Percentiles rank a stretch among this genome's conserved stretches.
phyloP scores from a whole-genome alignment of 2,888 invertebrate species.

The Amphipoea oculea region DNA sequence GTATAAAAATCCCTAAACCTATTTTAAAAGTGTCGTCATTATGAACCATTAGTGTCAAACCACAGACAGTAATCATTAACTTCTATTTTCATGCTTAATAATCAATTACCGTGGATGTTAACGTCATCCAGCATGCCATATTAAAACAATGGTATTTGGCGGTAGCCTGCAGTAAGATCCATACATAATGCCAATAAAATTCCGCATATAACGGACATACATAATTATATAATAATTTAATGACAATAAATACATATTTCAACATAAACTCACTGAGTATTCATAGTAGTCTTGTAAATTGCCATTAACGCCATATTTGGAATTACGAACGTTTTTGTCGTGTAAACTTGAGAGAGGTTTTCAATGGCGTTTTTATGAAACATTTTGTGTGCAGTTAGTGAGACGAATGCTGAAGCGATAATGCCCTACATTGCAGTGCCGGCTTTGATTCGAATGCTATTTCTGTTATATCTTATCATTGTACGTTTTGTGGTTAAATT shows the following conservation, averaged over 20 bases:
- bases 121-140: background rate
- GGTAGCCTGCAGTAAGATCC: background rate
- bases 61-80: slow-evolving; percentile 8
- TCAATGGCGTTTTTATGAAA: slow-evolving; percentile 40
- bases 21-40: slow-evolving; percentile 11
- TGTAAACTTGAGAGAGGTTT: slow-evolving; percentile 62
- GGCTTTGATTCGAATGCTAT: slow-evolving; percentile 42
- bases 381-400: slow-evolving; percentile 39
- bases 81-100: background rate
- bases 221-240: slow-evolving; percentile 26
- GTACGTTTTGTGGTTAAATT: slow-evolving; percentile 10
- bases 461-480: slow-evolving; percentile 38
- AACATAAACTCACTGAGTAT: slow-evolving; percentile 65
- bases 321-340: slow-evolving; percentile 30
- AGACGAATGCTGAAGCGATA: slow-evolving; percentile 55
- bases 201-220: slow-evolving; percentile 2
- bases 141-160: slow-evolving; percentile 1
- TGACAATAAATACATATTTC: slow-evolving; percentile 37
- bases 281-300: slow-evolving; percentile 60
- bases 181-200: slow-evolving; percentile 16
- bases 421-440: slow-evolving; percentile 51
- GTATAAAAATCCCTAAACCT: slow-evolving; percentile 26
- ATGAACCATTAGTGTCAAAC: slow-evolving; percentile 24
- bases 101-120: background rate
- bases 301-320: slow-evolving; percentile 38